Conservation (phyloP, 2,797 vertebrate species). For the Diplodus puntazzo region DNA sequence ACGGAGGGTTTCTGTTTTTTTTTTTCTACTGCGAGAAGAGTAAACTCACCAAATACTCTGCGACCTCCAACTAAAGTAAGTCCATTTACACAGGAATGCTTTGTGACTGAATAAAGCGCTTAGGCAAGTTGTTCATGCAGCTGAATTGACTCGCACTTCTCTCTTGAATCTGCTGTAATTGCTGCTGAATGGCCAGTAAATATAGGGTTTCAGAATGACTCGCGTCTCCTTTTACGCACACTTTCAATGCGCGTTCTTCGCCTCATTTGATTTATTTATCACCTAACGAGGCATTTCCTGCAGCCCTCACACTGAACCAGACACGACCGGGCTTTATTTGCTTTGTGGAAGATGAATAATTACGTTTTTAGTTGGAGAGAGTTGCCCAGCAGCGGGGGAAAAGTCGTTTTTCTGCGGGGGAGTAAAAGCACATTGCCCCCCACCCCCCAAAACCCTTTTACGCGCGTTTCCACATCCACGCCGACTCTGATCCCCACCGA, state of each 20-base stretch:
- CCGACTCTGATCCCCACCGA: constrained; percentile 32
- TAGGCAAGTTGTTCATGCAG: not conserved
- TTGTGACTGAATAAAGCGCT: not conserved
- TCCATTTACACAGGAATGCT: constrained; percentile 31
- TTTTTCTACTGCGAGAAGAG: constrained; percentile 45
- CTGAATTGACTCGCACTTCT: not conserved
- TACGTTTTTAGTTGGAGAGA: constrained; percentile 6
- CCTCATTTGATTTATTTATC: constrained; percentile 34
- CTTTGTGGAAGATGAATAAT: not conserved
- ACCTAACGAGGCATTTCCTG: constrained; percentile 31
- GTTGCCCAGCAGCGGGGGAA: constrained; percentile 25
- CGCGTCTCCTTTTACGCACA: constrained; percentile 55
- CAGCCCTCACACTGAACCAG: not conserved
- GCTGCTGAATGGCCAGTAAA: constrained; percentile 42
- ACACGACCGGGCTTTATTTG: not conserved
- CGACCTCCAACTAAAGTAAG: constrained; percentile 73
- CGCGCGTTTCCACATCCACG: constrained; percentile 65
- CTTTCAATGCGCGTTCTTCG: constrained; percentile 7
- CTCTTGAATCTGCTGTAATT: constrained; percentile 15
- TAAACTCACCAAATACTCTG: constrained; percentile 56
- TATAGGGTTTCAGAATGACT: constrained; percentile 43
- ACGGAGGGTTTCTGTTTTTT: constrained; percentile 44
- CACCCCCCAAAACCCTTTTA: not conserved
- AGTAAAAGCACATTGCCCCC: constrained; percentile 36
- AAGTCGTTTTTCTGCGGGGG: constrained; percentile 9